Conservation (phyloP, 2,888 invertebrate species). For the Lochmaea crataegi region DNA sequence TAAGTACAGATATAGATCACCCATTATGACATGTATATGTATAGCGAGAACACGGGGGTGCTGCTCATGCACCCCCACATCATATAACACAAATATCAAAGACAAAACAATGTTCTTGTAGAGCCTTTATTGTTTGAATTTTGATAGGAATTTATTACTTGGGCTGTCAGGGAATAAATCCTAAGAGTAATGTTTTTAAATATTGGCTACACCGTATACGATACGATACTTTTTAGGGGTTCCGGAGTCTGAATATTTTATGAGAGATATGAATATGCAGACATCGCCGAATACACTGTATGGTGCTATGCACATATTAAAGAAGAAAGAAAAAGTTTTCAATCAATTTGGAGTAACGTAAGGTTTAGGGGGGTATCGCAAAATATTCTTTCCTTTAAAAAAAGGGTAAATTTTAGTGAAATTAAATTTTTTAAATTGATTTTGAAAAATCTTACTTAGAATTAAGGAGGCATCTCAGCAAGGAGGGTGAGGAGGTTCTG, state of each 20-base stretch:
- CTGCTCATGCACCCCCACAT: slow-evolving; percentile 34
- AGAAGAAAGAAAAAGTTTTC: not conserved
- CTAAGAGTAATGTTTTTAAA: slow-evolving; percentile 58
- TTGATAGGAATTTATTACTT: slow-evolving; percentile 61
- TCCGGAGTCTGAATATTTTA: slow-evolving; percentile 32
- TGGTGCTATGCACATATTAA: not conserved
- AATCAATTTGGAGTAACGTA: not conserved
- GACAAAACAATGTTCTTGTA: slow-evolving; percentile 49
- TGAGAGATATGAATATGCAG: slow-evolving; percentile 35
- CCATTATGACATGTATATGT: slow-evolving; percentile 40
- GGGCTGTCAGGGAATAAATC: slow-evolving; percentile 59
- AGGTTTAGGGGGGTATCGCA: not conserved
- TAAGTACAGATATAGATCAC: slow-evolving; percentile 48
- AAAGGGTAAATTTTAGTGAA: too few species aligned
- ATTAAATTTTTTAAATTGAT: too few species aligned
- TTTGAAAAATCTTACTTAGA: too few species aligned
- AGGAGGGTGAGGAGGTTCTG: too few species aligned
- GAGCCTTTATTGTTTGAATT: slow-evolving; percentile 55
- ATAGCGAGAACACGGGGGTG: slow-evolving; percentile 30
- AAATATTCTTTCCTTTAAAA: too few species aligned
- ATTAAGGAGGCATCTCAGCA: too few species aligned
- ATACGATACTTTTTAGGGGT: slow-evolving; percentile 23
- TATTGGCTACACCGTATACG: slow-evolving; percentile 38
- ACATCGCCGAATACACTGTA: not conserved
- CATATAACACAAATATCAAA: slow-evolving; percentile 41